Evolutionary conservation across 2,888 invertebrate genomes (phyloP), one percentile per base, ranked within the genome.

Genomic region (Stenotaenia linearis): DNA sequence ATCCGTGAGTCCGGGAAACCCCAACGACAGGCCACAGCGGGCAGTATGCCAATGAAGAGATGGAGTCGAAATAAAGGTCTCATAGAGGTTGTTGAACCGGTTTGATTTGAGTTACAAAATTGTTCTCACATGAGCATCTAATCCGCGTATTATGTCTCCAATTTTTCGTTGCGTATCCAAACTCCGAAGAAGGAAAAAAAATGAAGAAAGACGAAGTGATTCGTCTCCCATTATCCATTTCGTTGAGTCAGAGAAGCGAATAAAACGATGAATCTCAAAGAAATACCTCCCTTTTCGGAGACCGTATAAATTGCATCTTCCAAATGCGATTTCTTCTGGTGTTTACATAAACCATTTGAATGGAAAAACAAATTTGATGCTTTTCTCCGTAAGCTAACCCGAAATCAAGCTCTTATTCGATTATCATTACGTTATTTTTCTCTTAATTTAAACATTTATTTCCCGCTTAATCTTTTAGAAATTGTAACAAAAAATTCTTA

Each of bases 281-380:
- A 61, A 61, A 23, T 61, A 61, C 12, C 61, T 61, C 23, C 23
- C n/a, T 45, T 45, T 45, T 45, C 45, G 7, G 25, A 61, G 12
- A 7, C 61, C 61, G 61, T 25, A 23, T 25, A 9, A 61, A 61
- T 61, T 61, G 61, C 61, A 25, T 2, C 23, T 15, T 25, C 61
- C 61, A 61, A 61, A 61, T 61, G 23, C 61, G 61, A 61, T 61
- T 61, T 61, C 61, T 61, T 61, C 61, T 25, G 61, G 25, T 61
- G 61, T 61, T 61, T 61, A 61, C 61, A 61, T 23, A 9, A 61
- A 25, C 61, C 23, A 61, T 61, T 61, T 61, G 61, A 61, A 25
- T 61, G 61, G 12, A 23, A 21, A 61, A 61, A 61, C 15, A 61
- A 61, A 61, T 28, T 28, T 25, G 12, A 12, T 15, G 12, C 9